Conservation (phyloP, 2,797 vertebrate genomes). For the Fistularia commersonii region DNA sequence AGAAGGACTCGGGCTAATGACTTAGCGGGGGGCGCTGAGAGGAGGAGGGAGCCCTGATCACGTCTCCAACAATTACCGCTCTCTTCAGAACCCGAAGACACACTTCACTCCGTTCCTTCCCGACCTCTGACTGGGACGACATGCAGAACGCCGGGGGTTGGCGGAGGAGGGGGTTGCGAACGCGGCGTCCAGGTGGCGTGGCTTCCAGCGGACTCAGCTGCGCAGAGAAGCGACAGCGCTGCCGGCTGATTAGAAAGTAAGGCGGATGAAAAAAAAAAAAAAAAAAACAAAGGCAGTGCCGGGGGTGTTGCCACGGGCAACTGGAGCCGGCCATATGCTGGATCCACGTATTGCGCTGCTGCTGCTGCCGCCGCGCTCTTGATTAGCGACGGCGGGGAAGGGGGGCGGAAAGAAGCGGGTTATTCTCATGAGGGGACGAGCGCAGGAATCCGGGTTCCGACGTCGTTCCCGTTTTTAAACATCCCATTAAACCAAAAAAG, state of each 20-base stretch:
- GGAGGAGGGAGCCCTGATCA: conserved; percentile 25
- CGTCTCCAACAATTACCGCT: conserved; percentile 1
- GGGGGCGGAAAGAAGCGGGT: conserved; percentile 32
- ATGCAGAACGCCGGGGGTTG: conserved; percentile 14
- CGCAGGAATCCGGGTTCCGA: conserved; percentile 41
- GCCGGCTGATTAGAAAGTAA: conserved; percentile 55
- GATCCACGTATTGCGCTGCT: conserved; percentile 53
- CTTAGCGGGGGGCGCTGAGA: conserved; percentile 43
- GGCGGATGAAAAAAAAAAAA: too few species aligned
- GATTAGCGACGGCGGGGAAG: conserved; percentile 46
- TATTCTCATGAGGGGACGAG: conserved; percentile 9
- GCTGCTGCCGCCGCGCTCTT: conserved; percentile 44
- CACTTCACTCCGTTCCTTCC: conserved; percentile 1
- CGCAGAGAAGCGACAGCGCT: conserved; percentile 47
- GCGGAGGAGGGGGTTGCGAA: conserved; percentile 29
- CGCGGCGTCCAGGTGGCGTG: conserved; percentile 10
- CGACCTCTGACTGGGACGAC: conserved; percentile 24
- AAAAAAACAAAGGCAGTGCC: conserved; percentile 61
- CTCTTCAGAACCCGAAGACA: neutral
- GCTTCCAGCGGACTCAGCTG: conserved; percentile 21
- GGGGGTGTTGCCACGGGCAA: conserved; percentile 69
- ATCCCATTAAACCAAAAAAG: conserved; percentile 58
- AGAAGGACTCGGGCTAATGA: conserved; percentile 61
- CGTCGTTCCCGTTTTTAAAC: conserved; percentile 57
- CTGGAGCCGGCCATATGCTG: conserved; percentile 62